phyloP scores from a whole-genome alignment of 1,140 invertebrate genomes.

The Elymnias hypermnestra region DNA sequence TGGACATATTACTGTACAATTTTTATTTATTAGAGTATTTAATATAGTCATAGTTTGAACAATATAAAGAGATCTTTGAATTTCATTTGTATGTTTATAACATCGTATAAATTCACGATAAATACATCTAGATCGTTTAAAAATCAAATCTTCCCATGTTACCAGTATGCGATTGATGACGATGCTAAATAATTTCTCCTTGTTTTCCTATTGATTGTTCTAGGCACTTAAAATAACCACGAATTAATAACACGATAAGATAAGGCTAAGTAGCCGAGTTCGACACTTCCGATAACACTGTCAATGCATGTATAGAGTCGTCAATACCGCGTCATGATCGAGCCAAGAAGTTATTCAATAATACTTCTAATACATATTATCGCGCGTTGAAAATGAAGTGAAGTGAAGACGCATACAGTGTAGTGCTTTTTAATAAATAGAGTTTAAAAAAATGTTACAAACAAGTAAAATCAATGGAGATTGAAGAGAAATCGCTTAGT shows the following conservation, averaged over 20 bases:
- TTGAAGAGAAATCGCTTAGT: slow-evolving; percentile 33
- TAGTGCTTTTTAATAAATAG: slow-evolving; percentile 19
- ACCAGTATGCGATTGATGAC: no score
- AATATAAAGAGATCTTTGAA: no score
- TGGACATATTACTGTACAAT: no score
- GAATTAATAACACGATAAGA: slow-evolving; percentile 58
- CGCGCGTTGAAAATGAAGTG: slow-evolving; percentile 20
- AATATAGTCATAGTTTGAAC: no score
- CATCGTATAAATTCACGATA: no score
- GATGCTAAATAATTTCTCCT: no score
- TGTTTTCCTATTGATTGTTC: slow-evolving; percentile 11
- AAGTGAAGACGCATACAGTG: slow-evolving; percentile 7
- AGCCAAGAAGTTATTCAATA: slow-evolving; percentile 26
- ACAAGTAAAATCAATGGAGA: slow-evolving; percentile 49
- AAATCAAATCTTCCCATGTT: no score
- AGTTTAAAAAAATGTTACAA: slow-evolving; percentile 27
- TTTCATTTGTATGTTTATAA: no score
- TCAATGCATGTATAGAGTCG: slow-evolving; percentile 46
- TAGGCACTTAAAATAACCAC: slow-evolving; percentile 29
- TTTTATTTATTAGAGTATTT: no score
- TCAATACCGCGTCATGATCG: slow-evolving; percentile 63
- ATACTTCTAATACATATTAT: slow-evolving; percentile 6
- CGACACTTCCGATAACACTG: slow-evolving; percentile 51
- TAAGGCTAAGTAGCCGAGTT: slow-evolving; percentile 61
- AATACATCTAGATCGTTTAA: no score